These are phyloP conservation scores for Panurus biarmicus DNA, from an alignment of 2,113 vertebrate species.

Conservation along the genomic window DNA sequence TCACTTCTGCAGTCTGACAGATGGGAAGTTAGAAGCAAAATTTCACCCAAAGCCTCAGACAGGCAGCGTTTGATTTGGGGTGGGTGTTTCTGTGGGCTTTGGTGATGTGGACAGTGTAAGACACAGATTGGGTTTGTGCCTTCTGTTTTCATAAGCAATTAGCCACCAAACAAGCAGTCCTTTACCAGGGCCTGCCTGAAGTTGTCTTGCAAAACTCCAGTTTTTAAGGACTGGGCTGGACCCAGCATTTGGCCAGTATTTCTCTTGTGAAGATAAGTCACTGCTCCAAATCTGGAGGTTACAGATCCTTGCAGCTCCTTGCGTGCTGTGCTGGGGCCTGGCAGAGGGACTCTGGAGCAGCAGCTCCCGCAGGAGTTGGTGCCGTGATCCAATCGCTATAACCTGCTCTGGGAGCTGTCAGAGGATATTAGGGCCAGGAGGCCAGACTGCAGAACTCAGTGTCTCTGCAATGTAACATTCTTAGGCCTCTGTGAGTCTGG, in stretches of 20 bases:
- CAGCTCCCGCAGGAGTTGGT: not conserved
- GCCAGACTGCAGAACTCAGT: not conserved
- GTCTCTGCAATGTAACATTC: not conserved
- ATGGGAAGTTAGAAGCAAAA: not conserved
- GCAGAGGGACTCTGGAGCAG: not conserved
- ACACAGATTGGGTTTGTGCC: not conserved
- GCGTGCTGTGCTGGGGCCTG: not conserved
- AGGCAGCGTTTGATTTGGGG: not conserved
- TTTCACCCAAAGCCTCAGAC: not conserved
- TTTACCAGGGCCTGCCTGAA: not conserved
- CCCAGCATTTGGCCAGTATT: not conserved
- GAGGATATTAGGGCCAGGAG: not conserved
- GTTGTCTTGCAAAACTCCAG: not conserved
- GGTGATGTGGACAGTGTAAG: not conserved
- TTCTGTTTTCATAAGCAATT: not conserved
- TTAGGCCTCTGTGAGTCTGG: not conserved
- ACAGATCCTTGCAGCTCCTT: not conserved
- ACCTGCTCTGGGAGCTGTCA: conserved; percentile 32
- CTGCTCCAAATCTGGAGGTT: not conserved
- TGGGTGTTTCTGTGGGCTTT: not conserved
- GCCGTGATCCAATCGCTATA: not conserved
- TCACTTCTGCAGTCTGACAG: not conserved
- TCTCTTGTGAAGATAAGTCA: not conserved
- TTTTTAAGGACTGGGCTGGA: not conserved
- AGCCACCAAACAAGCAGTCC: not conserved